Conservation (phyloP, 2,888 invertebrate species). For the Leptarthrus brevirostris region DNA sequence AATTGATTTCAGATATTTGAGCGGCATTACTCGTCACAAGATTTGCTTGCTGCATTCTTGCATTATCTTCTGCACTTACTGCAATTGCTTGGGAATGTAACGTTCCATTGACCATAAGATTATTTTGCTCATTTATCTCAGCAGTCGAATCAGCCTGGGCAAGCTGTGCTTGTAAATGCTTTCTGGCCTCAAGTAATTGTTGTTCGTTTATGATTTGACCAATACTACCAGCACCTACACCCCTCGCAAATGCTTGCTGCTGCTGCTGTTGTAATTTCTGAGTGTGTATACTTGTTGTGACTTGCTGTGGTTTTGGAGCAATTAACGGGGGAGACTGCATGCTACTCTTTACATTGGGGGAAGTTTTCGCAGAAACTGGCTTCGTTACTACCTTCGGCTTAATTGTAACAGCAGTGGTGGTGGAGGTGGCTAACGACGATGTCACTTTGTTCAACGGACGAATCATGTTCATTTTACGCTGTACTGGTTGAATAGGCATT, state of each 20-base stretch:
- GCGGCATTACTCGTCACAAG: background rate
- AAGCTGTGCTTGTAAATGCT: conserved; percentile 17
- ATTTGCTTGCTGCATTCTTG: background rate
- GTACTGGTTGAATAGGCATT: conserved; percentile 51
- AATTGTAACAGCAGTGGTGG: conserved; percentile 49
- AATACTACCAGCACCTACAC: conserved; percentile 17
- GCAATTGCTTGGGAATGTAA: conserved; percentile 19
- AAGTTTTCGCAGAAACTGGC: conserved; percentile 47
- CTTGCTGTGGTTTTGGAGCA: conserved; percentile 64
- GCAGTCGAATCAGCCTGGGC: conserved; percentile 10
- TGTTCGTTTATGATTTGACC: conserved; percentile 32
- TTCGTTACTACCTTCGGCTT: conserved; percentile 55
- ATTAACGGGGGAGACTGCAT: conserved; percentile 58
- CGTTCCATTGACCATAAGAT: background rate
- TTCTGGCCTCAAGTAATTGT: conserved; percentile 30
- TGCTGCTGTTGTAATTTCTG: conserved; percentile 33
- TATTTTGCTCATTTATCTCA: conserved; percentile 9
- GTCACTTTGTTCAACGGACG: conserved; percentile 51
- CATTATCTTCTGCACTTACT: background rate
- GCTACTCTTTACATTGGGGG: conserved; percentile 61
- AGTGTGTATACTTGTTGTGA: conserved; percentile 34
- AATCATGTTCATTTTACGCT: conserved; percentile 53
- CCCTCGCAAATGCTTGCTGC: conserved; percentile 14
- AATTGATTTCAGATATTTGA: conserved; percentile 11
- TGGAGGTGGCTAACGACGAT: conserved; percentile 15